These are phyloP conservation scores for Xenentodon cancila DNA, from an alignment of 2,797 vertebrate genomes.

Conservation along the genomic window DNA sequence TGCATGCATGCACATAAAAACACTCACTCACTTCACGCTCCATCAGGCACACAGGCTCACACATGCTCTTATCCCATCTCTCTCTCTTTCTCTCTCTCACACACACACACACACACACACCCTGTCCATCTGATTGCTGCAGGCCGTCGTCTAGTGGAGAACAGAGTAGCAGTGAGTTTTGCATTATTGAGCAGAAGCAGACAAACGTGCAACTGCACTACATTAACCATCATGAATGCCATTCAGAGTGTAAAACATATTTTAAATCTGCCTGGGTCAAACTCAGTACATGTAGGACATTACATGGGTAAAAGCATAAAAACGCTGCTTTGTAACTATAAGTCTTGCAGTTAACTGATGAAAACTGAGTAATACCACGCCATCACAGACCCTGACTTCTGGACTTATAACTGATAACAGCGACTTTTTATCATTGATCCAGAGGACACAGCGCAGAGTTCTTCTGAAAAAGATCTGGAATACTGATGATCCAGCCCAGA, in stretches of 20 bases:
- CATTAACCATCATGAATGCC: conserved; percentile 35
- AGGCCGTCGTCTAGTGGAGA: conserved; percentile 67
- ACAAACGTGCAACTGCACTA: conserved; percentile 61
- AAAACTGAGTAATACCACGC: too few species aligned
- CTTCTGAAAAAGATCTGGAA: too few species aligned
- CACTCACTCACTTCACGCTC: conserved; percentile 70
- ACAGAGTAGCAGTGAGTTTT: conserved; percentile 69
- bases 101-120: conserved; percentile 31
- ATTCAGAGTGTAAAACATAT: conserved; percentile 43
- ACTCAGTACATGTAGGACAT: not conserved
- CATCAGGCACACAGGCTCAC: conserved; percentile 70
- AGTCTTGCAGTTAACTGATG: too few species aligned
- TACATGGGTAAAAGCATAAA: not conserved
- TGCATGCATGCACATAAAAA: conserved; percentile 74
- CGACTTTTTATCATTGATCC: too few species aligned
- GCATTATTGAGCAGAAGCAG: conserved; percentile 79
- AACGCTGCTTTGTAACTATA: not conserved
- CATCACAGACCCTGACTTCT: too few species aligned
- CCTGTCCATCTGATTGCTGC: conserved; percentile 78
- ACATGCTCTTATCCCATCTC: conserved; percentile 61
- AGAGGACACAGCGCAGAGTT: too few species aligned
- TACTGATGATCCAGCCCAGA: too few species aligned
- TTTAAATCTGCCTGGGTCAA: conserved; percentile 11
- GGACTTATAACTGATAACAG: too few species aligned
- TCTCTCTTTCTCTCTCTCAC: conserved; percentile 2